A percentile compares a stretch with the other conserved stretches of the same genome.
phyloP scores from a whole-genome alignment of 1,140 invertebrate species.

The Chelonus insularis region DNA sequence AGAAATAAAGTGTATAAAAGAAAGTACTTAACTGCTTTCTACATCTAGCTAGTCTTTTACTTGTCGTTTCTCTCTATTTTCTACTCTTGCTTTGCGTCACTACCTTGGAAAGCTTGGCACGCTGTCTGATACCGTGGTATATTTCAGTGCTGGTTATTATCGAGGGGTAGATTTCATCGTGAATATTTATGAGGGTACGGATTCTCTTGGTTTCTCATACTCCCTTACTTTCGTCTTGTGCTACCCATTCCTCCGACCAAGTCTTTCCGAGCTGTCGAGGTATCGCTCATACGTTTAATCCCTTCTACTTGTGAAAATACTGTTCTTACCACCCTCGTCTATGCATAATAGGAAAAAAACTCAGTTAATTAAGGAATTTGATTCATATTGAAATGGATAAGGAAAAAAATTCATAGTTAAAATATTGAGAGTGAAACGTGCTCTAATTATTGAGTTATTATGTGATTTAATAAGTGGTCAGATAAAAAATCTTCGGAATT shows the following conservation, averaged over 20 bases:
- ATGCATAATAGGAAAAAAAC: constrained; percentile 29
- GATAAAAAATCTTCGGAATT: too few species aligned
- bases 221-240: constrained; percentile 10
- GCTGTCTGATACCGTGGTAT: constrained; percentile 45
- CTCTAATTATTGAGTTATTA: too few species aligned
- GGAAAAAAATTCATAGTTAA: too few species aligned
- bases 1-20: constrained; percentile 5
- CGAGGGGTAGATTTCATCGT: constrained; percentile 58
- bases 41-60: not conserved
- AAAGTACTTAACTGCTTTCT: constrained; percentile 4
- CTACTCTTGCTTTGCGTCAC: constrained; percentile 3
- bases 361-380: constrained; percentile 42
- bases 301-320: not conserved
- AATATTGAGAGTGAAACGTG: too few species aligned
- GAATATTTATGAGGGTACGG: constrained; percentile 55
- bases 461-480: too few species aligned
- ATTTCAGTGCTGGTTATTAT: constrained; percentile 56
- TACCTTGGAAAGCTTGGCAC: constrained; percentile 9
- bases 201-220: constrained; percentile 19
- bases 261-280: constrained; percentile 14
- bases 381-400: constrained; percentile 36
- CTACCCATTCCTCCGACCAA: constrained; percentile 14
- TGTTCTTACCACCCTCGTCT: not conserved
- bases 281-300: not conserved
- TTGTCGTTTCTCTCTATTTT: not conserved